phyloP scores from a whole-genome alignment of 2,797 vertebrate species.

The Hyperoplus immaculatus region DNA sequence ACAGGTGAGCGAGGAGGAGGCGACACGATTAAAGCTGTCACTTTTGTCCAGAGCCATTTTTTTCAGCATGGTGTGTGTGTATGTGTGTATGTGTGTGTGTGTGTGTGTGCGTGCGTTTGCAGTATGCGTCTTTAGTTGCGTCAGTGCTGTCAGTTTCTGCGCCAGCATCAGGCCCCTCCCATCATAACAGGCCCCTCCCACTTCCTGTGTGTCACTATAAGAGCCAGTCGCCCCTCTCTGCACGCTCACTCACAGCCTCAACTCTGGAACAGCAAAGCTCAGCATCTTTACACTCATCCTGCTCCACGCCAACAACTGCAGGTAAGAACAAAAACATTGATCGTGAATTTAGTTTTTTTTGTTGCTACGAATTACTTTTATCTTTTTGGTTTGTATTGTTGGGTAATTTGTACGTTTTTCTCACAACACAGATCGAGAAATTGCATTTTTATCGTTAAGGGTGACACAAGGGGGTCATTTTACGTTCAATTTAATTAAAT shows the following conservation, averaged over 20 bases:
- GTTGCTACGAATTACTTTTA: neutral
- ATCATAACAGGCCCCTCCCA: constrained; percentile 31
- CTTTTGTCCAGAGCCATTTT: constrained; percentile 6
- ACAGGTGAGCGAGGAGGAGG: constrained; percentile 21
- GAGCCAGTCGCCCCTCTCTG: constrained; percentile 28
- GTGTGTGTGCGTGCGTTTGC: constrained; percentile 9
- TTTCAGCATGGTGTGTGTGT: neutral
- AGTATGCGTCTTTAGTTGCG: constrained; percentile 61
- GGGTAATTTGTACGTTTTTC: neutral
- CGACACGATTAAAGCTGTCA: constrained; percentile 30
- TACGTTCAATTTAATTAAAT: neutral
- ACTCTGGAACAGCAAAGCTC: constrained; percentile 58
- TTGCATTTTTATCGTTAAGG: neutral
- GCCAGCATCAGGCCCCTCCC: constrained; percentile 69
- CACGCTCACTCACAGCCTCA: constrained; percentile 55
- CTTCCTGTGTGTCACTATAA: constrained; percentile 70
- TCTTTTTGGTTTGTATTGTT: neutral
- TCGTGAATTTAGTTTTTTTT: neutral
- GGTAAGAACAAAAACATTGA: constrained; percentile 60
- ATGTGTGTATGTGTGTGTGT: neutral
- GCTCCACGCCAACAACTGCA: constrained; percentile 52
- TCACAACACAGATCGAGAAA: neutral
- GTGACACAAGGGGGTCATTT: neutral
- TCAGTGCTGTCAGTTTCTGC: constrained; percentile 65
- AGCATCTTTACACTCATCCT: constrained; percentile 52